Evolutionary conservation across 2,113 vertebrate genomes (phyloP).

Genomic region (Tetrao urogallus): DNA sequence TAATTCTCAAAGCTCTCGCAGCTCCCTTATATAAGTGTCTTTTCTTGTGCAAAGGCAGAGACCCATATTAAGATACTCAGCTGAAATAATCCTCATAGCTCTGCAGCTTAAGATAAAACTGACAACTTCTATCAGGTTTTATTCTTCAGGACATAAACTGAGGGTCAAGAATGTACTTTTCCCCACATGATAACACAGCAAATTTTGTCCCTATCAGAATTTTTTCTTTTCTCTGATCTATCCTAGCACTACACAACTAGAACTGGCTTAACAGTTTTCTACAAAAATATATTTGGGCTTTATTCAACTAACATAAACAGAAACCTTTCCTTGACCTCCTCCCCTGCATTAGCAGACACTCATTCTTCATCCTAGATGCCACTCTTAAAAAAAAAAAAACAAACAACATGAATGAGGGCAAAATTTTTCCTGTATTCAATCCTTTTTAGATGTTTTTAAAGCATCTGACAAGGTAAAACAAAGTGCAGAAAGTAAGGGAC

Average conservation of each 20-base stretch:
- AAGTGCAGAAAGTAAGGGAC: neutral
- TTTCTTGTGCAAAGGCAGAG: constrained; percentile 33
- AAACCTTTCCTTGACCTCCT: neutral
- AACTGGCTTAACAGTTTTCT: neutral
- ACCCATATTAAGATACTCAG: constrained; percentile 46
- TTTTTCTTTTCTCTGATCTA: neutral
- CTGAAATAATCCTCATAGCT: constrained; percentile 57
- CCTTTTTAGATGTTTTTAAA: neutral
- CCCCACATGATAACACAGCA: neutral
- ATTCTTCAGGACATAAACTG: constrained; percentile 46
- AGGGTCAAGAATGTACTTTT: constrained; percentile 41
- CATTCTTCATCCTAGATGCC: neutral
- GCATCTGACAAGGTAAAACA: neutral
- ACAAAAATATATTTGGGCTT: neutral
- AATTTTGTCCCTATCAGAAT: neutral
- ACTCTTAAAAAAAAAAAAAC: neutral
- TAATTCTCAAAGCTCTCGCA: constrained; percentile 44
- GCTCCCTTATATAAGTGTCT: constrained; percentile 40
- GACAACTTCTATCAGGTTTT: constrained; percentile 41
- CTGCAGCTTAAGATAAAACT: constrained; percentile 60
- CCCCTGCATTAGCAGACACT: neutral
- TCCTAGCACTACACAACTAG: neutral
- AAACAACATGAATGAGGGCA: neutral
- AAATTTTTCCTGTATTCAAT: neutral
- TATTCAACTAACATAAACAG: neutral